Conservation (phyloP, 2,113 vertebrate species). For the Podiceps cristatus region DNA sequence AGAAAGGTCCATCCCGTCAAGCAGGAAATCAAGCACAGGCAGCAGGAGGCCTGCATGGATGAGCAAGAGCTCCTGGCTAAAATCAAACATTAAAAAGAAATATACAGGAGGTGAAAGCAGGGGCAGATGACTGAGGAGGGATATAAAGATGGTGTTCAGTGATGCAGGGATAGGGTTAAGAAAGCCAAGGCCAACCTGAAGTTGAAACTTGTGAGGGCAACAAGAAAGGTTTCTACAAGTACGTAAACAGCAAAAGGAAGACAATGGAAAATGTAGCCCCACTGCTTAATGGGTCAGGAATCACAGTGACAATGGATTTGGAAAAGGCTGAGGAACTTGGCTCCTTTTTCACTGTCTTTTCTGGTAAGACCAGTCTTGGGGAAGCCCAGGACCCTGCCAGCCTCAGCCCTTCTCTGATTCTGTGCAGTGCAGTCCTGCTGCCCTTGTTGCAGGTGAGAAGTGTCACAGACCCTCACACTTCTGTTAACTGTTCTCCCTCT, state of each 20-base stretch:
- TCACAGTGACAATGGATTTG: not conserved
- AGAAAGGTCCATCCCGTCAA: not conserved
- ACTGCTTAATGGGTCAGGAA: not conserved
- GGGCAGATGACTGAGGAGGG: not conserved
- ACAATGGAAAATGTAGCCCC: not conserved
- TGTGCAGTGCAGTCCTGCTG: not conserved
- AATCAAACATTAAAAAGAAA: not conserved
- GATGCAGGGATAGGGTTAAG: not conserved
- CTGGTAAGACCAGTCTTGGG: not conserved
- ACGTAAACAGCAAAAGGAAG: not conserved
- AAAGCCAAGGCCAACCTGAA: not conserved
- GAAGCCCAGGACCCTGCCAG: not conserved
- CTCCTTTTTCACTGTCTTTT: not conserved
- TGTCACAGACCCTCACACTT: not conserved
- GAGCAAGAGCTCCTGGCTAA: not conserved
- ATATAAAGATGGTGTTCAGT: not conserved
- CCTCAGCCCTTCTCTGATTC: not conserved
- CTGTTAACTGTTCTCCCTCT: not conserved
- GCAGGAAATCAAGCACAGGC: not conserved
- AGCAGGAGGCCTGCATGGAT: too few relatives aligned
- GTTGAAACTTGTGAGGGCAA: not conserved
- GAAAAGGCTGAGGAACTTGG: not conserved
- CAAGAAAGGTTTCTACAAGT: not conserved
- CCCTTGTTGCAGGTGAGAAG: not conserved
- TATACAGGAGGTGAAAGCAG: not conserved